Conservation (phyloP, 2,888 invertebrate genomes). For the Synergus umbraculus region DNA sequence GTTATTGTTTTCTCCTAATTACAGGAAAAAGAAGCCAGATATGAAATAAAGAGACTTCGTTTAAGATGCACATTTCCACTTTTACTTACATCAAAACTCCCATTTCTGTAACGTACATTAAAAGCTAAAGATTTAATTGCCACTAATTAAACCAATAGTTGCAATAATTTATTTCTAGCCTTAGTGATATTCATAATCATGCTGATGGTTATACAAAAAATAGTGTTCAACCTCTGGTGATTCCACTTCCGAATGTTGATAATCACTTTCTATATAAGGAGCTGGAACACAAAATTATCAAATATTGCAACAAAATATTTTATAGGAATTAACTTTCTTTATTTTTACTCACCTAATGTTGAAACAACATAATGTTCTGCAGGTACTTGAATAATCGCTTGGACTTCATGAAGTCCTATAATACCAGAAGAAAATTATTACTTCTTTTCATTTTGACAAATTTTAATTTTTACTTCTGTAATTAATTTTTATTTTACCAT, state of each 20-base stretch:
- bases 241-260: constrained; percentile 52
- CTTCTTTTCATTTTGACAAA: too few relatives aligned
- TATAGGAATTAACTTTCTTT: not conserved
- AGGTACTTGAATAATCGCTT: not conserved
- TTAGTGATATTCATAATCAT: constrained; percentile 59
- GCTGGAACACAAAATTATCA: constrained; percentile 54
- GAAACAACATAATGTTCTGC: constrained; percentile 47
- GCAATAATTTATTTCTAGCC: constrained; percentile 38
- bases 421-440: not conserved
- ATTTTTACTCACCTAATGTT: constrained; percentile 49
- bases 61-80: constrained; percentile 27
- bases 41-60: constrained; percentile 50
- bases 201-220: constrained; percentile 57
- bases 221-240: constrained; percentile 46
- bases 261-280: constrained; percentile 53
- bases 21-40: constrained; percentile 44
- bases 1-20: constrained; percentile 45
- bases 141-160: constrained; percentile 40
- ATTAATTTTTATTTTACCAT: not conserved
- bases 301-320: not conserved
- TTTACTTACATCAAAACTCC: not conserved
- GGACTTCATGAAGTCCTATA: not conserved
- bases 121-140: not conserved
- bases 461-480: not conserved
- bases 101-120: not conserved